Conservation (phyloP, 2,113 vertebrate species). For the Puntigrus tetrazona region DNA sequence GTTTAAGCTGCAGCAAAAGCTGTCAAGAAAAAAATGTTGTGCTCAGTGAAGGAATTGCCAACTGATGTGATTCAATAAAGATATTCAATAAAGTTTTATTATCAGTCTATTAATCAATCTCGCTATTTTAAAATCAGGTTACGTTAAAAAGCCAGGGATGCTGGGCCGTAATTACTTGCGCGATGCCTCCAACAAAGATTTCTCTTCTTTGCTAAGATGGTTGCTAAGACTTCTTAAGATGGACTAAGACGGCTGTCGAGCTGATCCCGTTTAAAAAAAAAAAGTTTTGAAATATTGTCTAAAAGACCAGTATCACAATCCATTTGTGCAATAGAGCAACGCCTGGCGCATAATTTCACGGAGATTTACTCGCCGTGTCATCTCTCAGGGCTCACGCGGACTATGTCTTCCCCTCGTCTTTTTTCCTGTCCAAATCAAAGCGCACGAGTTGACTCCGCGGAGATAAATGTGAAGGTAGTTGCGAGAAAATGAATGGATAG, state of each 20-base stretch:
- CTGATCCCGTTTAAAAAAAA: background rate
- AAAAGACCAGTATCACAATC: conserved; percentile 22
- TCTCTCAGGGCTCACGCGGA: conserved; percentile 63
- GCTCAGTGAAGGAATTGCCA: background rate
- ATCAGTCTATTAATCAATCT: too few relatives aligned
- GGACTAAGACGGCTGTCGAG: conserved; percentile 13
- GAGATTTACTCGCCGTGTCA: conserved; percentile 53
- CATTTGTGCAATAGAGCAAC: conserved; percentile 35
- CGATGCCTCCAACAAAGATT: conserved; percentile 25
- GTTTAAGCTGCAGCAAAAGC: conserved; percentile 28
- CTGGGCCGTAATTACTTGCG: background rate
- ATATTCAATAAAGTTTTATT: too few relatives aligned
- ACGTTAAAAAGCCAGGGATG: background rate
- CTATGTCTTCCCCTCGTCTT: conserved; percentile 30
- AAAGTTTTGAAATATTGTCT: conserved; percentile 29
- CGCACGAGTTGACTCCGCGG: conserved; percentile 64
- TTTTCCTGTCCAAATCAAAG: conserved; percentile 55
- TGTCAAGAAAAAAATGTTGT: background rate
- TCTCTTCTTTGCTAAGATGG: conserved; percentile 6
- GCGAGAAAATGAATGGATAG: conserved; percentile 79
- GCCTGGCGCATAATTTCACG: conserved; percentile 61
- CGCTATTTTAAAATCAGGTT: too few relatives aligned
- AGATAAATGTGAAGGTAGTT: conserved; percentile 82
- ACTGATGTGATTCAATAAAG: background rate
- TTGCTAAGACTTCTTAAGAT: conserved; percentile 37